Conservation (phyloP, 2,888 invertebrate genomes). For the Sinopyrophorus schimmeli region DNA sequence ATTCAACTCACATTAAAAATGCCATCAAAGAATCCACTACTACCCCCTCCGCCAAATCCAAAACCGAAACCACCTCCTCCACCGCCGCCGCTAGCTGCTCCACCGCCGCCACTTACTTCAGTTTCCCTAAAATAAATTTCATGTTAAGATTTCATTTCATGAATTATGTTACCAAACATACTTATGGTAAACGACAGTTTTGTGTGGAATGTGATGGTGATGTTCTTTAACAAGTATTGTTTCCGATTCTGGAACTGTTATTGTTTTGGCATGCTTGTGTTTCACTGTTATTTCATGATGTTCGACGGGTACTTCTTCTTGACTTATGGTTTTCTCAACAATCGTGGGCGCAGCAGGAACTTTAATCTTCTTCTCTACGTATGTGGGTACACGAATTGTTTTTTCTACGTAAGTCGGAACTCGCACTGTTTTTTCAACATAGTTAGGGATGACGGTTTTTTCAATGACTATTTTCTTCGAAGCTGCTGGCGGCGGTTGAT, state of each 20-base stretch:
- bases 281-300: background rate
- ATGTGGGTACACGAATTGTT: conserved; percentile 50
- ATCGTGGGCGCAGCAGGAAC: conserved; percentile 49
- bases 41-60: conserved; percentile 1
- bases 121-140: conserved; percentile 3
- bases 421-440: conserved; percentile 51
- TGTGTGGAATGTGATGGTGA: background rate
- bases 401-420: conserved; percentile 52
- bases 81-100: too few relatives aligned
- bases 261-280: conserved; percentile 2
- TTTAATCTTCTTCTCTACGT: conserved; percentile 48
- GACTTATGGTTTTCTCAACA: conserved; percentile 47
- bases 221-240: conserved; percentile 5
- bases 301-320: conserved; percentile 33
- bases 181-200: conserved; percentile 14
- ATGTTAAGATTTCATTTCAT: too few relatives aligned
- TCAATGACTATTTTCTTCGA: conserved; percentile 46
- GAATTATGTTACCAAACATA: conserved; percentile 3
- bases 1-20: conserved; percentile 17
- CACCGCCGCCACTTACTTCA: too few relatives aligned
- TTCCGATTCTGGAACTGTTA: background rate
- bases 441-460: conserved; percentile 51
- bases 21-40: conserved; percentile 13
- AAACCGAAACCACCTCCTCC: conserved; percentile 12
- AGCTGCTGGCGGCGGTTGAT: conserved; percentile 14